Evolutionary conservation across 2,797 vertebrate species (phyloP), one percentile per base, ranked within the genome.

Genomic region (Rousettus madagascariensis): DNA sequence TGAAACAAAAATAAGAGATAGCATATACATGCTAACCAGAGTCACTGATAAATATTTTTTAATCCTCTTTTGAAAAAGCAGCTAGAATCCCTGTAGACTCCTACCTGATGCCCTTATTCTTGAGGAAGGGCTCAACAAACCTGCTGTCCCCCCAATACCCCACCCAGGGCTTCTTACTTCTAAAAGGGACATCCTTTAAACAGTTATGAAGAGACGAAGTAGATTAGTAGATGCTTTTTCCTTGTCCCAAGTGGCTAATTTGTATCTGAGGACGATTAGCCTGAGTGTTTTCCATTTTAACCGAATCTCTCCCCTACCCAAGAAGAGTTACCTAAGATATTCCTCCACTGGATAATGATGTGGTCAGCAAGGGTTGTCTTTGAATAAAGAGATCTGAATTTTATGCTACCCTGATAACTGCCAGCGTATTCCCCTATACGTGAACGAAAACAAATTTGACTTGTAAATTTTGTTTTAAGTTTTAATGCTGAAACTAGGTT

Each of bases 361-460:
- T 33, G 12, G 28, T 87, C 30, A 41, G 20, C 33, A 77, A 65
- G 22, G 2, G 2, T 41, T 46, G 16, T 68, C 28, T 93, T 69
- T 63, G 57, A 83, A 78, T 82, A 20, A 91, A 33, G 53, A 86
- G 4, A 84, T 63, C 16, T 84, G 61, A 3, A 8, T 59, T 85
- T 85, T 43, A 36, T 68, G 41, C 24, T 65, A 75, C 11, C 26
- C 55, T 85, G 33, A 36, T 33, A 74, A 79, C 43, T 86, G 24
- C 12, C 17, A 66, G 59, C 1, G 55, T 36, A 77, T 74, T 82
- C 15, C 51, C 28, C 26, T 91, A 24, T 65, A 87, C 7, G 75
- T 66, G 61, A 49, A 95, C 85, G 28, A 63, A 92, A 83, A 51
- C 9, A 89, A 66, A 92, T 59, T 91, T 85, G 49, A 75, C 20